phyloP scores from a whole-genome alignment of 2,797 vertebrate species.

The Calcarius lapponicus region DNA sequence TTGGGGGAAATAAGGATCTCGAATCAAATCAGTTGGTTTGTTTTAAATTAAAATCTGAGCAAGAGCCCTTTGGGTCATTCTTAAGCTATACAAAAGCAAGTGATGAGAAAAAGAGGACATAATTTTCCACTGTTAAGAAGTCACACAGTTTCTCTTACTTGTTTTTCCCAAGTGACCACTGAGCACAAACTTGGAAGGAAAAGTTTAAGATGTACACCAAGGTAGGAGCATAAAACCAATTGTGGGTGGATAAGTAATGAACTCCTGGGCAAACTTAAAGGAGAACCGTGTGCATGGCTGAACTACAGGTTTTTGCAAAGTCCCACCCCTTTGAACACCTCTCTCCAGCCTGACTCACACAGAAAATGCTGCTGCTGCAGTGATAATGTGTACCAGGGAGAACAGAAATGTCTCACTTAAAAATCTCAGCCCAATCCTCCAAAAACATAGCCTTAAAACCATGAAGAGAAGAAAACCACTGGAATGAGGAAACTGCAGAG shows the following conservation, averaged over 20 bases:
- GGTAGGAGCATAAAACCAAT: background rate
- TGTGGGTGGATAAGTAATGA: background rate
- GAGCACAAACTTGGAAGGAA: background rate
- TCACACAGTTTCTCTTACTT: background rate
- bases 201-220: background rate
- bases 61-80: conserved; percentile 12
- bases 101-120: background rate
- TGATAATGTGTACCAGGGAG: background rate
- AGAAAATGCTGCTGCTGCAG: background rate
- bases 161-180: background rate
- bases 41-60: conserved; percentile 51
- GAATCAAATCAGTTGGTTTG: conserved; percentile 1
- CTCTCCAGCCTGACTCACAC: background rate
- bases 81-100: background rate
- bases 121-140: background rate
- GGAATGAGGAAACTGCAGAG: conserved; percentile 29
- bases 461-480: conserved; percentile 18
- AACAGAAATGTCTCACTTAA: background rate
- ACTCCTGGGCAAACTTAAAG: background rate
- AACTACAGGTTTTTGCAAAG: background rate
- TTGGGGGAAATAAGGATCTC: conserved; percentile 24
- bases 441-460: conserved; percentile 34
- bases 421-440: conserved; percentile 6
- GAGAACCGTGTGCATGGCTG: background rate
- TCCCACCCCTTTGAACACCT: background rate